Conservation (phyloP, 2,113 vertebrate genomes). For the Oryzias celebensis region DNA sequence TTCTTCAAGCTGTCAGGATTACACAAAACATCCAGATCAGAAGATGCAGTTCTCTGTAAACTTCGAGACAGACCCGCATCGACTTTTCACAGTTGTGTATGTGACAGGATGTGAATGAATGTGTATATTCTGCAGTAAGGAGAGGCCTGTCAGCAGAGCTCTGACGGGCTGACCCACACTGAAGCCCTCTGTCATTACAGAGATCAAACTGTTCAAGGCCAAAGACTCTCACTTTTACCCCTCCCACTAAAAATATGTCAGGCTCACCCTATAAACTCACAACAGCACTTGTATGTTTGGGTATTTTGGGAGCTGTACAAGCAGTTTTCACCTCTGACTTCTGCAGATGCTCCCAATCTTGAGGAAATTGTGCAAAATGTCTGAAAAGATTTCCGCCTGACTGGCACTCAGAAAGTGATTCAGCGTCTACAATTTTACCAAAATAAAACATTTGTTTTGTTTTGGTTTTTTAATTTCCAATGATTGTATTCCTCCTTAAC, state of each 20-base stretch:
- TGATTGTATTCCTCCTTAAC: conserved; percentile 9
- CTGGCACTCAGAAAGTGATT: conserved; percentile 8
- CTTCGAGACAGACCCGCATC: conserved; percentile 26
- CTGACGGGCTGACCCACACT: conserved; percentile 64
- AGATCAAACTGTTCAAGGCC: conserved; percentile 67
- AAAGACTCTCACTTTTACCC: conserved; percentile 56
- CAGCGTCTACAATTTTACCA: conserved; percentile 27
- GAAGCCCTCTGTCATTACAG: conserved; percentile 68
- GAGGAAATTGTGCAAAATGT: conserved; percentile 13
- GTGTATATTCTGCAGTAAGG: conserved; percentile 35
- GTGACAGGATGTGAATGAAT: conserved; percentile 10
- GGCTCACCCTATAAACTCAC: background rate
- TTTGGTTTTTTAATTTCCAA: conserved; percentile 27
- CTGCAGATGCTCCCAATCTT: conserved; percentile 1
- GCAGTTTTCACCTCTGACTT: conserved; percentile 3
- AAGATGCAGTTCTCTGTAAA: conserved; percentile 1
- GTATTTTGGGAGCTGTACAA: conserved; percentile 1
- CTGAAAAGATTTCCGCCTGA: background rate
- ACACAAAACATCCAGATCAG: conserved; percentile 19
- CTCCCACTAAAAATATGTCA: conserved; percentile 41
- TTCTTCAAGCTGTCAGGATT: conserved; percentile 21
- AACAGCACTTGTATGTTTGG: conserved; percentile 13
- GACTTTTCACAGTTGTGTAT: conserved; percentile 9
- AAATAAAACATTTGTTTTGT: conserved; percentile 22
- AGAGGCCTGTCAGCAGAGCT: conserved; percentile 44